Evolutionary conservation across 2,113 vertebrate genomes (phyloP).

Genomic region (Telmatochromis sp.): DNA sequence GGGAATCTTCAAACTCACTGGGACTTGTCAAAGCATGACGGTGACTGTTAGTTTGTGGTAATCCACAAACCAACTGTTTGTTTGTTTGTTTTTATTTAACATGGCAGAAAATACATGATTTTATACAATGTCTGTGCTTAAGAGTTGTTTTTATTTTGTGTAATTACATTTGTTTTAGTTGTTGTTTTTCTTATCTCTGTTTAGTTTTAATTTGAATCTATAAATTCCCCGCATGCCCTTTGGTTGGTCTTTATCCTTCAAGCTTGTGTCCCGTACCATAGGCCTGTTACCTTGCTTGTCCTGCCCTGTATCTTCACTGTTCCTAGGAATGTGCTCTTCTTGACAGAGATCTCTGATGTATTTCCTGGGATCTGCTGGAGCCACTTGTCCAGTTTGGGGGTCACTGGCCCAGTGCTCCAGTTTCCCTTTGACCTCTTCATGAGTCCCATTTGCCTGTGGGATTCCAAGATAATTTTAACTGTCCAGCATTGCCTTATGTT

Average conservation of each 20-base stretch:
- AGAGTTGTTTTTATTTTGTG: neutral
- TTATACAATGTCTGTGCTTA: neutral
- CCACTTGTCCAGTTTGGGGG: neutral
- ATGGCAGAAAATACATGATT: neutral
- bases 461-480: neutral
- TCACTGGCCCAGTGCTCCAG: neutral
- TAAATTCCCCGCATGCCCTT: neutral
- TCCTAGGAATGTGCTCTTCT: neutral
- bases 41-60: neutral
- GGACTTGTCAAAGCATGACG: neutral
- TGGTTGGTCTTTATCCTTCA: neutral
- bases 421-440: neutral
- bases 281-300: neutral
- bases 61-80: neutral
- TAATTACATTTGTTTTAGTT: neutral
- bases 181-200: neutral
- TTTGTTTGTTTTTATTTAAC: neutral
- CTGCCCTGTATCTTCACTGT: neutral
- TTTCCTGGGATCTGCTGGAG: neutral
- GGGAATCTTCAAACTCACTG: neutral
- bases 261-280: neutral
- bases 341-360: neutral
- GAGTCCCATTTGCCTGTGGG: neutral
- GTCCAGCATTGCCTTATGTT: neutral
- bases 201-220: neutral